Evolutionary conservation across 2,797 vertebrate genomes (phyloP).

Genomic region (Onychomys arenicola): DNA sequence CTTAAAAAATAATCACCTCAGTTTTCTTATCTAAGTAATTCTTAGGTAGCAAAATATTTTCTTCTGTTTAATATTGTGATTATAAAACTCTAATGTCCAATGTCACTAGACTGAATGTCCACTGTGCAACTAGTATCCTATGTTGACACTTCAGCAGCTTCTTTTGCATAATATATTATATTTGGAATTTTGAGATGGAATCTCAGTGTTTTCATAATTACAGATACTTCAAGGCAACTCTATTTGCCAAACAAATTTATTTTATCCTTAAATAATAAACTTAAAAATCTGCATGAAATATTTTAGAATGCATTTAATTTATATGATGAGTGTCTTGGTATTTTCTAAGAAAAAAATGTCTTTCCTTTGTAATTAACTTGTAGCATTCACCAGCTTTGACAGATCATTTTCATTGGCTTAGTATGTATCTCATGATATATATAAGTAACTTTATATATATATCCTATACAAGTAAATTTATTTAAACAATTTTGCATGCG

Average conservation of each 20-base stretch:
- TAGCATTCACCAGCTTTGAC: background rate
- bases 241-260: slow-evolving; percentile 32
- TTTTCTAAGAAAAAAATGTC: background rate
- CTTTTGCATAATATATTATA: slow-evolving; percentile 15
- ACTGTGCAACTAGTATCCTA: background rate
- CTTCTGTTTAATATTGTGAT: background rate
- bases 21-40: slow-evolving; percentile 50
- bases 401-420: background rate
- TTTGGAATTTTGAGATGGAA: slow-evolving; percentile 52
- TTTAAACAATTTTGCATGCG: background rate
- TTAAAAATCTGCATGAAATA: slow-evolving; percentile 50
- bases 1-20: slow-evolving; percentile 39
- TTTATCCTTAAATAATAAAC: slow-evolving; percentile 43
- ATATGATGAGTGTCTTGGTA: background rate
- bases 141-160: background rate
- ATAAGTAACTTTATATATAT: too few relatives aligned
- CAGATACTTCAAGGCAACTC: slow-evolving; percentile 40
- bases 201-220: slow-evolving; percentile 44
- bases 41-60: slow-evolving; percentile 13
- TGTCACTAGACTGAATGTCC: background rate
- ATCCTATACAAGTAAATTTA: background rate
- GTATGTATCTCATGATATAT: background rate
- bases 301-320: slow-evolving; percentile 55
- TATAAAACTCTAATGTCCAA: background rate
- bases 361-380: slow-evolving; percentile 16